Evolutionary conservation across 2,797 vertebrate genomes (phyloP).

Genomic region (Percopsis omiscomaycus): DNA sequence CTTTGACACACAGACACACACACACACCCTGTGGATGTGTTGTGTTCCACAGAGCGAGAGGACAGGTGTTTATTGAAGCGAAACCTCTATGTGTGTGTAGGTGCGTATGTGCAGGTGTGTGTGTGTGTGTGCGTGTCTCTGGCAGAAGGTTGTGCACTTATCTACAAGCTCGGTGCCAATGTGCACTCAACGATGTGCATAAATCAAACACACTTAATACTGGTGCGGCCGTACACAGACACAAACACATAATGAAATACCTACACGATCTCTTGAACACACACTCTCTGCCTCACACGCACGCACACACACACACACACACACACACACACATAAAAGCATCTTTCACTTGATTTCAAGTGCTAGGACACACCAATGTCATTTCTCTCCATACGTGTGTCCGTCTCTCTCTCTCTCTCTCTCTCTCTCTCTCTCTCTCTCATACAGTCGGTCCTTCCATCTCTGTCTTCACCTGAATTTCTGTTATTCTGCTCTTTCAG

Average conservation of each 20-base stretch:
- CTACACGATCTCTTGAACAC: not conserved
- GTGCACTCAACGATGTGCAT: conserved; percentile 30
- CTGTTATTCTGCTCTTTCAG: not conserved
- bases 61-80: conserved; percentile 71
- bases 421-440: not conserved
- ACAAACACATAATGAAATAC: not conserved
- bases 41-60: conserved; percentile 63
- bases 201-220: conserved; percentile 13
- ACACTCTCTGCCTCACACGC: not conserved
- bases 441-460: not conserved
- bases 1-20: conserved; percentile 26
- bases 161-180: conserved; percentile 39
- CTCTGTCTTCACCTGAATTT: not conserved
- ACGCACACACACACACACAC: not conserved
- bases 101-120: conserved; percentile 32
- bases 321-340: not conserved
- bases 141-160: conserved; percentile 26
- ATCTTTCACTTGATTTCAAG: conserved; percentile 25
- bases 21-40: conserved; percentile 47
- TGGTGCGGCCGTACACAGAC: not conserved
- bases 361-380: conserved; percentile 38
- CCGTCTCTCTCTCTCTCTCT: conserved; percentile 1
- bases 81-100: conserved; percentile 59
- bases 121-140: conserved; percentile 19
- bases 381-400: not conserved